Evolutionary conservation across 2,113 vertebrate species (phyloP), one percentile per base, ranked within the genome.

Genomic region (Ageneiosus marmoratus): DNA sequence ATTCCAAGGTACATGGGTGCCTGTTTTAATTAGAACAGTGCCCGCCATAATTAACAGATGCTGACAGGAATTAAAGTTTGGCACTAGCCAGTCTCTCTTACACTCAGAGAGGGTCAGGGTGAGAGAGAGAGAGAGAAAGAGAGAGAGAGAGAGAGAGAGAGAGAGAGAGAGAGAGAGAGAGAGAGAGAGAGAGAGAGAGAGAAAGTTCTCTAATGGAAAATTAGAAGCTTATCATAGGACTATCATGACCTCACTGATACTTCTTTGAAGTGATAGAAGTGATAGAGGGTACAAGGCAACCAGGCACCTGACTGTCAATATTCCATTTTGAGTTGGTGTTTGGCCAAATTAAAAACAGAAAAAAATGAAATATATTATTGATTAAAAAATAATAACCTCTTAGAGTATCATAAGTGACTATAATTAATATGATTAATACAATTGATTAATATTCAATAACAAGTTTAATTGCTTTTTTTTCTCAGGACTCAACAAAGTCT

Each of bases 21-120:
- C 92, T 92, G 90, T 93, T 94, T 94, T 94, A 94, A 95, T 94
- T 94, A 94, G 90, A 93, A 89, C 90, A 91, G 91, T 88, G 89
- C 90, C 83, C 89, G 91, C 88, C 91, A 92, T 95, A 95, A 94
- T 94, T 95, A 94, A 94, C 92, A 94, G 93, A 95, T 93, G 93
- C 92, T 94, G 93, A 94, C 93, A 94, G 92, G 92, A 94, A 94
- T 95, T 92, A 94, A 92, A 94, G 90, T 89, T 90, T 91, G 88
- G 90, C 91, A 90, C 88, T 91, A 92, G 91, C 91, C 88, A 88
- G 92, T 89, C 90, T 93, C 91, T 84, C 90, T 93, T 91, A 92
- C 90, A 89, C 90, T 87, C 78, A 34, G 62, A 74, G 62, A 63
- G 62, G 76, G 88, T 56, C 41, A 83, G 75, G 12, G 27, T 67